phyloP scores from a whole-genome alignment of 2,888 invertebrate species.

The Chouioia cunea region DNA sequence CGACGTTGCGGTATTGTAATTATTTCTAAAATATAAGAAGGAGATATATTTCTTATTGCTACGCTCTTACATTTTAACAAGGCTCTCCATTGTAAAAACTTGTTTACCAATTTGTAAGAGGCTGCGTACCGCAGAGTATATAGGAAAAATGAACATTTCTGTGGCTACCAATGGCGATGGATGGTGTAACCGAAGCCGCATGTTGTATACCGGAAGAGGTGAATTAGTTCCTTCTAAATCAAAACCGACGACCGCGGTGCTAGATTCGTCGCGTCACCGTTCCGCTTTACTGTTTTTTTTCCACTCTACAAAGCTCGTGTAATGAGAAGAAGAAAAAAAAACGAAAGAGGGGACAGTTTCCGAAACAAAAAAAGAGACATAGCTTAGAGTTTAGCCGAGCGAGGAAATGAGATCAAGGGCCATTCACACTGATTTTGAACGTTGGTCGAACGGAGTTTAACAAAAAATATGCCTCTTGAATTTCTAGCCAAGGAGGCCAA shows the following conservation, averaged over 20 bases:
- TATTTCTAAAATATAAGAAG: no score
- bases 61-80: no score
- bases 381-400: neutral
- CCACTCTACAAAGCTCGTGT: slow-evolving; percentile 21
- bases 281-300: slow-evolving; percentile 39
- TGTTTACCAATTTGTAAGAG: no score
- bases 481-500: no score
- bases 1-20: no score
- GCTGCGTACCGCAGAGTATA: no score
- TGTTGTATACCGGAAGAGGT: slow-evolving; percentile 52
- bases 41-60: no score
- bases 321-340: slow-evolving; percentile 31
- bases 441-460: neutral
- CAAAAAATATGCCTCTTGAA: no score
- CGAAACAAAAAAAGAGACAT: slow-evolving; percentile 13
- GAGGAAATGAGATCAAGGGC: slow-evolving; percentile 8
- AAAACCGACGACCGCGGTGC: slow-evolving; percentile 53
- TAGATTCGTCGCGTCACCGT: slow-evolving; percentile 42
- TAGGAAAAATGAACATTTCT: no score
- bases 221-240: slow-evolving; percentile 60
- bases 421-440: slow-evolving; percentile 1
- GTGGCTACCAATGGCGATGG: no score
- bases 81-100: no score
- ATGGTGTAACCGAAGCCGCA: slow-evolving; percentile 7
- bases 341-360: slow-evolving; percentile 23